A percentile compares a stretch with the other conserved stretches of the same genome.
Evolutionary conservation across 1,140 invertebrate species (phyloP).

Genomic region (Triops longicaudatus): DNA sequence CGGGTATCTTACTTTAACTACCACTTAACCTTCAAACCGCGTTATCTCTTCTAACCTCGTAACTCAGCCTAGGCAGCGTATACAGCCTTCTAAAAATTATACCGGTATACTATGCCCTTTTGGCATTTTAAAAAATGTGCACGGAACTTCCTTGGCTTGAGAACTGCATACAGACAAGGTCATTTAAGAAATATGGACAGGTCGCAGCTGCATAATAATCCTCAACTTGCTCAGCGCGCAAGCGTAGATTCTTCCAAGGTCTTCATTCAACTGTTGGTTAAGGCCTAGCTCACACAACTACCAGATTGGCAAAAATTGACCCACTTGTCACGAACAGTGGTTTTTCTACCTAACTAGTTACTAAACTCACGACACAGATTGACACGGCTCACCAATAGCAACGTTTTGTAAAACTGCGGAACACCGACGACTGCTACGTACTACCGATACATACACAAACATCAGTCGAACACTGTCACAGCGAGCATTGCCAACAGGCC

Average conservation of each 20-base stretch:
- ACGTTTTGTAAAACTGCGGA: too few species aligned
- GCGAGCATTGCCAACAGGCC: too few species aligned
- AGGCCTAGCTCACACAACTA: too few species aligned
- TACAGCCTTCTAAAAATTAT: not conserved
- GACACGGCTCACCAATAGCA: too few species aligned
- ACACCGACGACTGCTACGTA: too few species aligned
- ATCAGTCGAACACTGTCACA: too few species aligned
- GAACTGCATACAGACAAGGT: not conserved
- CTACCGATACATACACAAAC: too few species aligned
- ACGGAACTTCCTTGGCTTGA: not conserved
- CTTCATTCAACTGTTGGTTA: not conserved
- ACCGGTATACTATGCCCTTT: not conserved
- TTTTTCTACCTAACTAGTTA: too few species aligned
- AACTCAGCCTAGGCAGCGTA: not conserved
- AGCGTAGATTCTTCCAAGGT: not conserved
- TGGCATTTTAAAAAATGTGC: not conserved
- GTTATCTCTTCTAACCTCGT: not conserved
- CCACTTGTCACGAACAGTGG: too few species aligned
- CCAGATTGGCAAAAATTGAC: too few species aligned
- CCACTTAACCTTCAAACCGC: not conserved
- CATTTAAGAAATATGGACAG: not conserved
- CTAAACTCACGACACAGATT: too few species aligned
- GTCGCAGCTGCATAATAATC: not conserved
- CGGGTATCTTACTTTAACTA: not conserved
- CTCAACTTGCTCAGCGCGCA: not conserved